phyloP scores from a whole-genome alignment of 2,888 invertebrate genomes.

The Apamea crenata region DNA sequence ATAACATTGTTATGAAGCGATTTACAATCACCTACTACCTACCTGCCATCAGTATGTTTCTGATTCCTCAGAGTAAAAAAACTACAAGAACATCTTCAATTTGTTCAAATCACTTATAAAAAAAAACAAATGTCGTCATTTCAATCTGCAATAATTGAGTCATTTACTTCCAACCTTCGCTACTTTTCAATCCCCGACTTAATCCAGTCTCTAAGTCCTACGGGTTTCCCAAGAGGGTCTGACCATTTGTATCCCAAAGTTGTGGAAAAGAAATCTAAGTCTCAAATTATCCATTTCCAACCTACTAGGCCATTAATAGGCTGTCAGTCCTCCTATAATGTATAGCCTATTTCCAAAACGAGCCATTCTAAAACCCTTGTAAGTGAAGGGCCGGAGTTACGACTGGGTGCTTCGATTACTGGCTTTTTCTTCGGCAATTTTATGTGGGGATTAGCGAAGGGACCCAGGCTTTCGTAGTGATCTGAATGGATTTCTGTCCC shows the following conservation, averaged over 20 bases:
- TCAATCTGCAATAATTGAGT: background rate
- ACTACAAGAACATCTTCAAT: no score
- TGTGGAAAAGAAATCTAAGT: constrained; percentile 38
- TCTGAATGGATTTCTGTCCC: constrained; percentile 60
- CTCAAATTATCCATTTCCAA: constrained; percentile 47
- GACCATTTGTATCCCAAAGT: constrained; percentile 29
- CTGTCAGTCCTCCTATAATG: constrained; percentile 61
- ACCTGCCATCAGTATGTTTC: background rate
- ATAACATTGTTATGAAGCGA: background rate
- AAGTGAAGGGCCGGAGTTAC: constrained; percentile 77
- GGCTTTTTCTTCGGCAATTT: constrained; percentile 74
- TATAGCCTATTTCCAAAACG: constrained; percentile 66
- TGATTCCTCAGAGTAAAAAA: no score
- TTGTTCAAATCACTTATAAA: background rate
- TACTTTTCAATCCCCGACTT: constrained; percentile 30
- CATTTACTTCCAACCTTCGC: background rate
- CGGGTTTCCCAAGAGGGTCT: constrained; percentile 26
- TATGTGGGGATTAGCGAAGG: constrained; percentile 74
- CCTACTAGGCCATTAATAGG: constrained; percentile 60
- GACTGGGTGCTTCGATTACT: constrained; percentile 74
- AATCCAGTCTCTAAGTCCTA: background rate
- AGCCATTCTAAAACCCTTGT: constrained; percentile 71
- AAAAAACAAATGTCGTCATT: background rate
- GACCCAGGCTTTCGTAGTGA: constrained; percentile 37
- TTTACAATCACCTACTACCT: background rate